Evolutionary conservation across 2,113 vertebrate species (phyloP), one percentile per base, ranked within the genome.

Genomic region (Bos indicus): DNA sequence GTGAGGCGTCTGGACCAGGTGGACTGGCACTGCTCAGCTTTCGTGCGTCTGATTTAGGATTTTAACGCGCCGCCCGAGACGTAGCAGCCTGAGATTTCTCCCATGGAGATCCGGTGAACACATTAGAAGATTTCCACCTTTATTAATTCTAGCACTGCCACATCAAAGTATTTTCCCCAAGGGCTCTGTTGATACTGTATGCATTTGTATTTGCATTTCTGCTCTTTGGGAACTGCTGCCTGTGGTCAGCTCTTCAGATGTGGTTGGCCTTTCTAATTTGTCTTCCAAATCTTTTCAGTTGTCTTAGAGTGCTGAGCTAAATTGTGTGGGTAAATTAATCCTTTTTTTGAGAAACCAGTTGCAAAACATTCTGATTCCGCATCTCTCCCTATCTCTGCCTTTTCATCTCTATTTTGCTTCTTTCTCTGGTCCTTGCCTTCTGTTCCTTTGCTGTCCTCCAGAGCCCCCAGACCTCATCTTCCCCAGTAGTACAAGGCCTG

Each of bases 1-100:
- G 95, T 95, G 97, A 26, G 95, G 97, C 97, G 87, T 93, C 97
- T 97, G 98, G 95, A 86, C 77, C 5, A 6, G 36, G 92, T 67
- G 1, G 94, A 64, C 74, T 51, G 97, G 94, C 92, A 0, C 54
- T 95, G n/a, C 98, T 92, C 91, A 98, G 98, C 97, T 98, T 98
- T 95, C 60, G 3, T 96, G 13, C 25, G 1, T 95, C 98, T 98
- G 97, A 96, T 97, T 98, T 88, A 59, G 91, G 82, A n/a, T 88
- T 92, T 91, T 97, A 97, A 97, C 97, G 52, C 83, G 48, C 97
- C 88, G 62, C 97, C 97, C 46, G 8, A 98, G 97, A 92, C 84
- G 83, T 11, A 64, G 96, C 97, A 97, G 90, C 97, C 98, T 52
- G n/a, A 98, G 97, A 92, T 90, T 94, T 92, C 92, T 93, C 96